phyloP scores from a whole-genome alignment of 2,888 invertebrate species.

The Drosophila siamana region DNA sequence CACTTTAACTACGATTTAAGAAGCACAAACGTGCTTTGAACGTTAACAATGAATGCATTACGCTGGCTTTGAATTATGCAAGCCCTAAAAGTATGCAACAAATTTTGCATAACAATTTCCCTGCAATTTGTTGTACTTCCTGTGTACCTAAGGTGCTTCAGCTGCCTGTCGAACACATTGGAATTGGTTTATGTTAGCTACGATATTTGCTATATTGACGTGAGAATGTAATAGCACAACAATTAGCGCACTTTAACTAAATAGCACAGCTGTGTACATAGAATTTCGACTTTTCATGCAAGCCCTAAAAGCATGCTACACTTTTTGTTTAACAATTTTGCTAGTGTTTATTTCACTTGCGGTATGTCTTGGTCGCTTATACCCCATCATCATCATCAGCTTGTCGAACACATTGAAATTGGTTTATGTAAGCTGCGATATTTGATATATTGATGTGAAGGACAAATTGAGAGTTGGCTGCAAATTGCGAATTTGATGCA shows the following conservation, averaged over 20 bases:
- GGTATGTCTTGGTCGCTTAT: not conserved
- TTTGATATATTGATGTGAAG: conserved; percentile 30
- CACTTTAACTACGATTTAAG: not conserved
- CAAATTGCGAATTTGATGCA: conserved; percentile 19
- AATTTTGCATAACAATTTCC: not conserved
- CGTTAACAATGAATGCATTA: not conserved
- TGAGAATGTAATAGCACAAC: no score
- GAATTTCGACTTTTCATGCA: no score
- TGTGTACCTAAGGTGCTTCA: no score
- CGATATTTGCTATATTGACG: conserved; percentile 29
- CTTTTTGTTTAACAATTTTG: no score
- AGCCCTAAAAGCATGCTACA: no score
- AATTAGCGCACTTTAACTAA: no score
- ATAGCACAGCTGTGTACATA: no score
- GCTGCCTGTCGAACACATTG: not conserved
- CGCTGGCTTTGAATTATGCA: no score
- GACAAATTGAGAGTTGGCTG: conserved; percentile 24
- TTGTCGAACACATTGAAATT: not conserved
- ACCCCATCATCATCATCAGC: no score
- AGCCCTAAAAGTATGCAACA: not conserved
- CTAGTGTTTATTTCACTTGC: no score
- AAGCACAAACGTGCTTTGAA: not conserved
- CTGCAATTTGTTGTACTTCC: no score
- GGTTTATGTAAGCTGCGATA: conserved; percentile 21
- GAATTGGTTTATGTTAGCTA: conserved; percentile 25